phyloP scores from a whole-genome alignment of 2,797 vertebrate genomes.

The Apodemus agrarius region DNA sequence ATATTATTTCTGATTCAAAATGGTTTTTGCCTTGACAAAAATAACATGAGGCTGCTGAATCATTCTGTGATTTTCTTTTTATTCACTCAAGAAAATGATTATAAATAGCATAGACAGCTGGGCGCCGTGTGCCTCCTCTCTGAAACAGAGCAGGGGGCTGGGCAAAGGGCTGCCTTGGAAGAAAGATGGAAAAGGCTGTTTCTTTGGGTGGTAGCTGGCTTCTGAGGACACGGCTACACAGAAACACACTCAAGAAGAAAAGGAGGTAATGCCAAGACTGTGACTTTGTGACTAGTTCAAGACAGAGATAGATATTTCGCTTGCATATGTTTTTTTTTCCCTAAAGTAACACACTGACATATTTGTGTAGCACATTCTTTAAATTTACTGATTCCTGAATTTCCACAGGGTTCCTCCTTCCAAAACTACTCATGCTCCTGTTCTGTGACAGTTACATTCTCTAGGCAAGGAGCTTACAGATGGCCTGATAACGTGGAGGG shows the following conservation, averaged over 20 bases:
- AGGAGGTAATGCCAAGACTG: not conserved
- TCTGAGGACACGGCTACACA: not conserved
- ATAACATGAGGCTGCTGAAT: constrained; percentile 64
- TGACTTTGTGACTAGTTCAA: not conserved
- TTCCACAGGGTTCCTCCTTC: not conserved
- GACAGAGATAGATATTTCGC: not conserved
- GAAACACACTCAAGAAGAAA: not conserved
- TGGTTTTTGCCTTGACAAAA: constrained; percentile 29
- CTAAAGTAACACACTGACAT: not conserved
- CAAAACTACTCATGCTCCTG: not conserved
- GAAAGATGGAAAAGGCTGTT: not conserved
- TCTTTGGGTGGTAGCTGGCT: not conserved
- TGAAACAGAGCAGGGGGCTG: constrained; percentile 48
- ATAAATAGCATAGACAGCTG: constrained; percentile 66
- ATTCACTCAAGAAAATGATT: constrained; percentile 74
- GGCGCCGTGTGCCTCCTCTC: constrained; percentile 56
- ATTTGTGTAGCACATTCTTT: not conserved
- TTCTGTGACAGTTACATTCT: not conserved
- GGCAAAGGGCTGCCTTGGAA: not conserved
- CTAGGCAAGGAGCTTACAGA: not conserved
- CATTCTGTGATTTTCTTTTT: constrained; percentile 61
- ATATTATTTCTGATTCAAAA: constrained; percentile 58
- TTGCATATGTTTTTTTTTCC: not conserved
- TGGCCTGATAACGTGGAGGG: not conserved
- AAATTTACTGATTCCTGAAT: not conserved